These are phyloP conservation scores for Athrips mouffetella DNA, from an alignment of 2,888 invertebrate species.

Conservation along the genomic window DNA sequence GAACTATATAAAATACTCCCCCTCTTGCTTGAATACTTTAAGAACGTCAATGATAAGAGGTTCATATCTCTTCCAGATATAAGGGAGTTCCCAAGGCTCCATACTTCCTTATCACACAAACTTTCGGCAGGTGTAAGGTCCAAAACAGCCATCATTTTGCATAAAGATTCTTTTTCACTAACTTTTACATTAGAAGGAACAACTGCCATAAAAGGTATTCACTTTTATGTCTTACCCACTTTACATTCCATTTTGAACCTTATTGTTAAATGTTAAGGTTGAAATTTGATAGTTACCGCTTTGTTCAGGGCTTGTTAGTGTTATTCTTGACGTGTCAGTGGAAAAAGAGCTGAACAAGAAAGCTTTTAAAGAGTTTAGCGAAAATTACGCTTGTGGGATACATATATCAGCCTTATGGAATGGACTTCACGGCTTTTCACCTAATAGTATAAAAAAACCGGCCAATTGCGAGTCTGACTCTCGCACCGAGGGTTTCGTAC, in stretches of 20 bases:
- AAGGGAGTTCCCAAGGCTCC: too few relatives aligned
- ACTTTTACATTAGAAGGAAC: conserved; percentile 5
- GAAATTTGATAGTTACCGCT: background rate
- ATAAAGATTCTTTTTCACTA: conserved; percentile 2
- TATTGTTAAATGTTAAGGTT: background rate
- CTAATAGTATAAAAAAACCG: too few relatives aligned
- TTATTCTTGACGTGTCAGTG: background rate
- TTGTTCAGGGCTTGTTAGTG: background rate
- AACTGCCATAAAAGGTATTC: background rate
- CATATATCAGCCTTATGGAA: background rate
- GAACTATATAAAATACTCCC: too few relatives aligned
- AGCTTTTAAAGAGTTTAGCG: conserved; percentile 5
- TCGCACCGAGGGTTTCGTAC: too few relatives aligned
- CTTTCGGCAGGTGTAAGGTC: background rate
- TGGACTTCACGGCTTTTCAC: too few relatives aligned
- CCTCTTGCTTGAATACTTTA: too few relatives aligned
- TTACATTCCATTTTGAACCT: background rate
- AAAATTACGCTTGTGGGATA: background rate
- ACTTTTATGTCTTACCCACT: background rate
- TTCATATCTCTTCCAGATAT: too few relatives aligned
- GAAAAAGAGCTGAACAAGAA: conserved; percentile 1
- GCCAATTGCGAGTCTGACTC: too few relatives aligned
- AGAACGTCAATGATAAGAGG: too few relatives aligned
- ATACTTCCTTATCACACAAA: background rate
- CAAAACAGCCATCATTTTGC: conserved; percentile 4